Evolutionary conservation across 2,113 vertebrate genomes (phyloP), one percentile per base, ranked within the genome.

Genomic region (Pygoscelis adeliae): DNA sequence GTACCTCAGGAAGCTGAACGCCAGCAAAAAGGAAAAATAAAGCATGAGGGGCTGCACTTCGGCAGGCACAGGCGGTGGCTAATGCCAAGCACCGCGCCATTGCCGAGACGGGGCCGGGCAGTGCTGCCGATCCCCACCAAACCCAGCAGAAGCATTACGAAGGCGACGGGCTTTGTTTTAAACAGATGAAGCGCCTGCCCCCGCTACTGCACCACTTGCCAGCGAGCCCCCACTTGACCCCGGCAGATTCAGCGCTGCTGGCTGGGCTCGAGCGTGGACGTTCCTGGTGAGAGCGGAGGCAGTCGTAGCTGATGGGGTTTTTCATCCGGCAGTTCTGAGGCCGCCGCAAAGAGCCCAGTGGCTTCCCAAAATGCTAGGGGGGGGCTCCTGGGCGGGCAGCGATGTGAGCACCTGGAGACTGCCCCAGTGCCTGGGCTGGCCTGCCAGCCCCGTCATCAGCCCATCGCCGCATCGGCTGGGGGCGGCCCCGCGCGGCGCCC

Each of bases 161-260:
- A 69, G 79, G 55, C 2, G 7, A 13, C 4, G 44, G 47, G 59
- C 30, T 82, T 72, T 23, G 38, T 79, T 95, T 93, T 58, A 96
- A 96, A 93, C 94, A 87, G 97, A 95, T 91, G 93, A 96, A 96
- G 88, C 21, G 15, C 87, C 76, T n/a, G 55, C 52, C 36, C 32
- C 73, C 36, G 13, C 62, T 26, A n/a, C 52, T 15, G 11, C 76
- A 49, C 62, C 50, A 11, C 78, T 62, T 38, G 59, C 66, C 56
- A 29, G 65, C 4, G 13, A 74, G 62, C 17, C 91, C 61, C 17
- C 3, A 56, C 66, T 72, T 29, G 17, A 50, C 29, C 13, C n/a
- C 4, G 8, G 38, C 10, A 12, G 22, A 26, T 70, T 23, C 0
- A 0, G 30, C 14, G 18, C 11, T n/a, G 61, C 56, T 29, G 38